A percentile compares a stretch with the other conserved stretches of the same genome.
Evolutionary conservation across 2,888 invertebrate genomes (phyloP).

Genomic region (Eustalomyia histrio): DNA sequence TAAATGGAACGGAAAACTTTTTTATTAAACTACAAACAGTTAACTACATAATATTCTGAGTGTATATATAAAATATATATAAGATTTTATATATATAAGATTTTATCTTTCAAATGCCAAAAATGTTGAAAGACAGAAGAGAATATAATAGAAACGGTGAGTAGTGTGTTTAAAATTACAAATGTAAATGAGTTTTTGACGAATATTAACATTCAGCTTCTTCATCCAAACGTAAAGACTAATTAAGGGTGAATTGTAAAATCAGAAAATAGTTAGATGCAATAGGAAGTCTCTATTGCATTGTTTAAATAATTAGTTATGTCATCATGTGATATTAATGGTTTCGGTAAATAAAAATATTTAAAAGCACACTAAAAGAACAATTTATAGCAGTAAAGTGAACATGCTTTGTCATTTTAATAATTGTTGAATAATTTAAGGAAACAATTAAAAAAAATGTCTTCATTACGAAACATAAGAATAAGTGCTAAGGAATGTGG

Average conservation of each 20-base stretch:
- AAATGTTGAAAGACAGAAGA: conserved; percentile 42
- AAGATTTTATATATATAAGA: too few relatives aligned
- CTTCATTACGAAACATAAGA: conserved; percentile 42
- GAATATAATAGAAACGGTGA: conserved; percentile 35
- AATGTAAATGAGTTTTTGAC: conserved; percentile 46
- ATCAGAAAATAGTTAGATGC: conserved; percentile 49
- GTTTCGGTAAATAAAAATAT: conserved; percentile 17
- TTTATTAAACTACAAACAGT: too few relatives aligned
- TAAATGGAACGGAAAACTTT: too few relatives aligned
- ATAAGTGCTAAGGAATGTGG: conserved; percentile 52
- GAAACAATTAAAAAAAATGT: conserved; percentile 50
- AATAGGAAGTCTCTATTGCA: conserved; percentile 52
- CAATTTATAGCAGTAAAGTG: conserved; percentile 49
- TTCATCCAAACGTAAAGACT: conserved; percentile 45
- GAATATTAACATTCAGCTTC: conserved; percentile 48
- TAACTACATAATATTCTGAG: too few relatives aligned
- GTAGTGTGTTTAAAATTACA: conserved; percentile 30
- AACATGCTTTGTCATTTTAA: conserved; percentile 35
- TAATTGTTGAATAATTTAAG: conserved; percentile 49
- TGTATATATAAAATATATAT: too few relatives aligned
- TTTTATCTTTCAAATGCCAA: conserved; percentile 36
- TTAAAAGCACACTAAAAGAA: conserved; percentile 31
- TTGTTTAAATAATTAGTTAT: conserved; percentile 61
- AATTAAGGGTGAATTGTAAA: conserved; percentile 47
- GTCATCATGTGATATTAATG: conserved; percentile 63